Evolutionary conservation across 2,797 vertebrate genomes (phyloP).

Genomic region (Molothrus aeneus): DNA sequence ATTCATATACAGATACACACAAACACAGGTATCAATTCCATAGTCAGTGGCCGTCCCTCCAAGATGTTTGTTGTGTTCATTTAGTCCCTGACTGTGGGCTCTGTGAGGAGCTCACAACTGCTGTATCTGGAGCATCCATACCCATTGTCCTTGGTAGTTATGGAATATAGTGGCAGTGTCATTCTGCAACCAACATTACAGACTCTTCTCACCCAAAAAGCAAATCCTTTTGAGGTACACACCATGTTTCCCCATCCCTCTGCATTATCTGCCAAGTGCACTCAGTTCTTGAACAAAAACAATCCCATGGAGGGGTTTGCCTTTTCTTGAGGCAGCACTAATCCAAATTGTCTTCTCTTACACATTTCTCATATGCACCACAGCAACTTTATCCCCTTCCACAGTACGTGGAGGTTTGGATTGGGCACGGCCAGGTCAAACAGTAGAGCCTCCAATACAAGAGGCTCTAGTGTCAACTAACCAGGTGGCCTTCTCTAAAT

Average conservation of each 20-base stretch:
- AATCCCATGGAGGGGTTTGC: not conserved
- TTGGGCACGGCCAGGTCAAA: not conserved
- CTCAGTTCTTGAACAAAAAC: not conserved
- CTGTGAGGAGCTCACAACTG: not conserved
- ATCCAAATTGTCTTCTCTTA: not conserved
- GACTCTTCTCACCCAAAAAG: not conserved
- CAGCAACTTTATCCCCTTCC: not conserved
- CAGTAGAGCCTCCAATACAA: not conserved
- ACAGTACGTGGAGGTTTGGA: not conserved
- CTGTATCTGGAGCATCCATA: not conserved
- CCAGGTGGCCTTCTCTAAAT: not conserved
- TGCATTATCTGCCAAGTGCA: not conserved
- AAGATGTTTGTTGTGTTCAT: not conserved
- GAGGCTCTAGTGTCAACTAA: not conserved
- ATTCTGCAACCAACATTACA: not conserved
- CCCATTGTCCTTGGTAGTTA: not conserved
- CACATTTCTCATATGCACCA: not conserved
- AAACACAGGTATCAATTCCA: not conserved
- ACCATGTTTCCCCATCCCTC: not conserved
- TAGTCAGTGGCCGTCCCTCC: rapidly evolving
- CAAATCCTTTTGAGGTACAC: not conserved
- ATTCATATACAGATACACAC: not conserved
- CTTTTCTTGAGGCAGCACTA: not conserved
- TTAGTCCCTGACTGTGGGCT: not conserved
- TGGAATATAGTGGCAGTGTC: not conserved